These are phyloP conservation scores for Chiloscyllium punctatum DNA, from an alignment of 2,797 vertebrate species.

Conservation along the genomic window DNA sequence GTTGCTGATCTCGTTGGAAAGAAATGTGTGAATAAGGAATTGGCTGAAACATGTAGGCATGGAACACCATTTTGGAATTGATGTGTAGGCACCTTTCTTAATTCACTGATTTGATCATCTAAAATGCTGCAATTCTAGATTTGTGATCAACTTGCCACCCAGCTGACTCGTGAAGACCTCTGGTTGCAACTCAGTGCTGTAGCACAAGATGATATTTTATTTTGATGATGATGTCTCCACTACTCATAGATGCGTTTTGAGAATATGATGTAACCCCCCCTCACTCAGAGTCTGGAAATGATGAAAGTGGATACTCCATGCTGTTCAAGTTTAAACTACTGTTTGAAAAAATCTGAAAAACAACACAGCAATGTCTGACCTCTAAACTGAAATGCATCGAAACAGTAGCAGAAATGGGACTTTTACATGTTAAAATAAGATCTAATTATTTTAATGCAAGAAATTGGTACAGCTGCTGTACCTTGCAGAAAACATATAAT, in stretches of 20 bases:
- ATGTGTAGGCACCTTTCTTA: too few species aligned
- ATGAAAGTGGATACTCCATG: too few species aligned
- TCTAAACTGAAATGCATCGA: neutral
- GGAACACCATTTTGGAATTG: neutral
- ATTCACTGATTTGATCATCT: too few species aligned
- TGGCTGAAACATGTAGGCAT: neutral
- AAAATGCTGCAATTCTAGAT: neutral
- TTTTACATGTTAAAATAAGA: neutral
- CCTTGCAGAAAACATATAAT: neutral
- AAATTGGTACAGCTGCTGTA: neutral
- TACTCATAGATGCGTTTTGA: neutral
- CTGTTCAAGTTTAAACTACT: neutral
- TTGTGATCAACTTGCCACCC: neutral
- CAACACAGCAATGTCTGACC: neutral
- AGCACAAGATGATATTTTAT: neutral
- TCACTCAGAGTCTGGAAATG: neutral
- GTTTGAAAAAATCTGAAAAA: neutral
- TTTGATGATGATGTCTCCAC: neutral
- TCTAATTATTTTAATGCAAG: neutral
- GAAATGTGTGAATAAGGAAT: neutral
- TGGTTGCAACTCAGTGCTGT: neutral
- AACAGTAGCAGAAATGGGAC: neutral
- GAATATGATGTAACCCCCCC: neutral
- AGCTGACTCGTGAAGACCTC: neutral
- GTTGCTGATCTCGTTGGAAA: neutral